Evolutionary conservation across 2,113 vertebrate genomes (phyloP), one percentile per base, ranked within the genome.

Genomic region (human): DNA sequence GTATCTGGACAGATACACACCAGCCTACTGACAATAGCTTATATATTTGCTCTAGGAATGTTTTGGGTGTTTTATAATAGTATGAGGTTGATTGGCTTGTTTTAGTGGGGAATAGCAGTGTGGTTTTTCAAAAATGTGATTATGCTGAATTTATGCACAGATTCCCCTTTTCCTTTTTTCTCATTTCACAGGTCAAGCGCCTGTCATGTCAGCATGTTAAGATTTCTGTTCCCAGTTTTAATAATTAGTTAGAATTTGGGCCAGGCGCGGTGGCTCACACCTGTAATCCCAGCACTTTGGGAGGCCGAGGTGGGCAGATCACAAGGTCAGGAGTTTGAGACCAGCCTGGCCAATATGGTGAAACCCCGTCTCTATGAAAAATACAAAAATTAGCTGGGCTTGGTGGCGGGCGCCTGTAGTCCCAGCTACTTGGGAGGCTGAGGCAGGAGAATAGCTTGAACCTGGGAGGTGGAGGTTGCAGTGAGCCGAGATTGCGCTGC

Each of bases 1-100:
- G 3, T 7, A 0, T 55, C 16, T 3, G 4, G 30, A 48, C 11
- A 14, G 32, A 6, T 8, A 4, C 38, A 2, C 38, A 5, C 12
- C 72, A 40, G 9, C 8, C 40, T 45, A 2, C 12, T 45, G 8
- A 8, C 35, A 22, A 20, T 5, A 52, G 20, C 45, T 23, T 57
- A 1, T 57, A 0, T 40, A 8, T 70, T n/a, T n/a, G 13, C 25
- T 20, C 30, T 68, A 35, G 16, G 45, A 52, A 9, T 8, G 18
- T 75, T 68, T n/a, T 30, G 6, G 11, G 2, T 38, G 40, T 73
- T 68, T 38, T 48, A 4, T 61, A 8, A 6, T 90, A 22, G 11
- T 13, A 5, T 40, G 38, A 50, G 23, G 10, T 68, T 14, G 3
- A 8, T 14, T 38, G 76, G 3, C 55, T 89, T 72, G 57, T 79